Percentiles rank a stretch among this genome's conserved stretches.
Conservation (phyloP, 1,140 invertebrate species). For the Wasmannia auropunctata region DNA sequence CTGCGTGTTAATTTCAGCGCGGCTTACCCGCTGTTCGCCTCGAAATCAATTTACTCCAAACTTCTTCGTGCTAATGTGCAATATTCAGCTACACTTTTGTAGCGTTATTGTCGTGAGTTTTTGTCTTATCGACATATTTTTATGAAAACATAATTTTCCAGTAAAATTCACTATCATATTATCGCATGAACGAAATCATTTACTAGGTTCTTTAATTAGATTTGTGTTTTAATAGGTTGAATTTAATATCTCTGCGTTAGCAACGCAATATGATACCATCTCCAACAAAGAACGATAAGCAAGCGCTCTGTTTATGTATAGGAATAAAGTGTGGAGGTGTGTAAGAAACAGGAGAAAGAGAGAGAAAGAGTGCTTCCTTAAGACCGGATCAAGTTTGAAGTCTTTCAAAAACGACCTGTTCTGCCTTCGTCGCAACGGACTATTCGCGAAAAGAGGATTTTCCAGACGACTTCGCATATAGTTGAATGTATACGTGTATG, state of each 20-base stretch:
- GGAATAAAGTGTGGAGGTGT: conserved; percentile 18
- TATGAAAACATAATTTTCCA: background rate
- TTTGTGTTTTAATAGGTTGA: background rate
- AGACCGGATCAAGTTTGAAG: conserved; percentile 56
- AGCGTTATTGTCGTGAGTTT: background rate
- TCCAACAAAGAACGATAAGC: conserved; percentile 24
- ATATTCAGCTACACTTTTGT: background rate
- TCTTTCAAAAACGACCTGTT: conserved; percentile 56
- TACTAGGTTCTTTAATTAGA: conserved; percentile 1
- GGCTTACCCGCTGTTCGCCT: background rate
- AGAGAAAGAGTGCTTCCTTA: conserved; percentile 15
- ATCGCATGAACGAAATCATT: background rate
- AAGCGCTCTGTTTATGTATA: conserved; percentile 27
- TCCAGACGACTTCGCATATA: conserved; percentile 44
- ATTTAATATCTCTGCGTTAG: background rate
- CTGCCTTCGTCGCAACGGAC: conserved; percentile 28
- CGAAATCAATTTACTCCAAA: conserved; percentile 4
- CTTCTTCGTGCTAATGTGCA: background rate
- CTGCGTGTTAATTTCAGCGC: conserved; percentile 19
- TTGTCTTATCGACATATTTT: background rate
- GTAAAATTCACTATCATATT: background rate
- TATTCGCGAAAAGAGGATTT: conserved; percentile 71
- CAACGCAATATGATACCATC: background rate
- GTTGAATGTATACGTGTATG: background rate
- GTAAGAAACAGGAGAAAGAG: background rate